Conservation (phyloP, 2,888 invertebrate species). For the Ennomos erosarius region DNA sequence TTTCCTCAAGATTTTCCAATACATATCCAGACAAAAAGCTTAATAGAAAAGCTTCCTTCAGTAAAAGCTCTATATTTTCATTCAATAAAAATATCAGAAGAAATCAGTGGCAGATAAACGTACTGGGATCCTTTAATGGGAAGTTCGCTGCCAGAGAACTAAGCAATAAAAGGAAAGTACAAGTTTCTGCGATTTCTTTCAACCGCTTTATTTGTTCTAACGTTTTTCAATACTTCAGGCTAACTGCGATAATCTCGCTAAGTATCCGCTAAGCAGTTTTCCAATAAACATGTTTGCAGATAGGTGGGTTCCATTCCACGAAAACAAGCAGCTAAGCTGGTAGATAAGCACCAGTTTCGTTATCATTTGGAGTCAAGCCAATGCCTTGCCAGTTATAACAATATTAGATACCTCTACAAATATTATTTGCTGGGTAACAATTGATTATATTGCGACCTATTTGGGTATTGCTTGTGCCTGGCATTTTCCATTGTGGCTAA, state of each 20-base stretch:
- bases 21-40: no score
- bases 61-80: background rate
- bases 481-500: background rate
- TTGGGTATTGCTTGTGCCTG: constrained; percentile 1
- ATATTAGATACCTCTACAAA: constrained; percentile 24
- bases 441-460: constrained; percentile 18
- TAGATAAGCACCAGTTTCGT: constrained; percentile 34
- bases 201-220: background rate
- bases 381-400: constrained; percentile 34
- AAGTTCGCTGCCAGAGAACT: background rate
- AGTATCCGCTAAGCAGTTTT: constrained; percentile 8
- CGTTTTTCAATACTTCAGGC: background rate
- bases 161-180: background rate
- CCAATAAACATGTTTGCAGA: constrained; percentile 17
- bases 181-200: background rate
- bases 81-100: no score
- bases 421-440: constrained; percentile 32
- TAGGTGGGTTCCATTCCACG: constrained; percentile 21
- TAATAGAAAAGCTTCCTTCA: no score
- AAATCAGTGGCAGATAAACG: no score
- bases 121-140: background rate
- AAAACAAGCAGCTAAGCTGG: constrained; percentile 34
- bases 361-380: constrained; percentile 42
- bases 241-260: background rate
- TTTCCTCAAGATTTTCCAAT: no score